Evolutionary conservation across 2,888 invertebrate genomes (phyloP).

Genomic region (Operophtera brumata): DNA sequence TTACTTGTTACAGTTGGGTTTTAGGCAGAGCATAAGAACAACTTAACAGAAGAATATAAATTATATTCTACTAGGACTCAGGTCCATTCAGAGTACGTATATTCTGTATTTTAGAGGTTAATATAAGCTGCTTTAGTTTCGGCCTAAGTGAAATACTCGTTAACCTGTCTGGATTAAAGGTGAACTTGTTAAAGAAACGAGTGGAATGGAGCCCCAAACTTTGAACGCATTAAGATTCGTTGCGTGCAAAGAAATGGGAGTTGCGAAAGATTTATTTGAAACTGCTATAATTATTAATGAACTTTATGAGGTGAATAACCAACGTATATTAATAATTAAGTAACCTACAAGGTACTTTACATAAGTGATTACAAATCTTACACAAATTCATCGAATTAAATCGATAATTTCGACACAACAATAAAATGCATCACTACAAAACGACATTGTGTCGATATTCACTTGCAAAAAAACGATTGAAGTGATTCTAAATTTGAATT

Average conservation of each 20-base stretch:
- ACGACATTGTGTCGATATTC: no score
- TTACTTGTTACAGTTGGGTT: no score
- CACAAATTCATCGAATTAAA: no score
- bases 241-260: slow-evolving; percentile 4
- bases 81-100: neutral
- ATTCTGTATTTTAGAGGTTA: slow-evolving; percentile 9
- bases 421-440: no score
- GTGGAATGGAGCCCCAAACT: slow-evolving; percentile 12
- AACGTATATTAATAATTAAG: neutral
- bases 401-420: no score
- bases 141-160: slow-evolving; percentile 31
- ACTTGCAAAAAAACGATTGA: no score
- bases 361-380: no score
- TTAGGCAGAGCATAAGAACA: no score
- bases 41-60: no score
- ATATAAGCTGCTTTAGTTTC: slow-evolving; percentile 12
- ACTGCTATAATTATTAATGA: neutral
- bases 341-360: no score
- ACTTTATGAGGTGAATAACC: neutral
- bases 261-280: slow-evolving; percentile 7
- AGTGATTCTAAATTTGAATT: no score
- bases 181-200: slow-evolving; percentile 24
- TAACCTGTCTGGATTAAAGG: slow-evolving; percentile 33
- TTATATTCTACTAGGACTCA: no score
- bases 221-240: slow-evolving; percentile 21